Evolutionary conservation across 2,113 vertebrate species (phyloP).

Genomic region (Entomyzon cyanotis): DNA sequence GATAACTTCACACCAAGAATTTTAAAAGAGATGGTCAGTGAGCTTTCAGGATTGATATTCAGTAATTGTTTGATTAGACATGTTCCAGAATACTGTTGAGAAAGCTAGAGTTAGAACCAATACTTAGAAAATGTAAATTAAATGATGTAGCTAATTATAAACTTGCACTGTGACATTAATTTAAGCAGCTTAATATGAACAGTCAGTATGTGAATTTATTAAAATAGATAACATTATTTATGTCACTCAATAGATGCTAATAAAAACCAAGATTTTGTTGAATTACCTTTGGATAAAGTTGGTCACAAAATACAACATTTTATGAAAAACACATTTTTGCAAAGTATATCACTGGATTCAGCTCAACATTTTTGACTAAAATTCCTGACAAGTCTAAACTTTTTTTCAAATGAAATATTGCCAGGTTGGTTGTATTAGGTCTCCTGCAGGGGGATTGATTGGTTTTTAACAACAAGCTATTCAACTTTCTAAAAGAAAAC

Average conservation of each 20-base stretch:
- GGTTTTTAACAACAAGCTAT: neutral
- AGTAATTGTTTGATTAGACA: conserved; percentile 19
- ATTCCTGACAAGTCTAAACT: neutral
- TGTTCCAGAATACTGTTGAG: neutral
- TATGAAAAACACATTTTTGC: neutral
- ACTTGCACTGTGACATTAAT: neutral
- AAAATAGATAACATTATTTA: neutral
- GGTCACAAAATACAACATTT: neutral
- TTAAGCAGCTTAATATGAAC: neutral
- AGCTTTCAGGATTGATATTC: conserved; percentile 30
- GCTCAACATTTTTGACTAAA: neutral
- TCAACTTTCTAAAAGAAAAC: neutral
- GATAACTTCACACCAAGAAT: conserved; percentile 13
- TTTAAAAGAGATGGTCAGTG: conserved; percentile 4
- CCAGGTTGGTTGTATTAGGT: neutral
- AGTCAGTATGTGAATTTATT: neutral
- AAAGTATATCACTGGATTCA: neutral
- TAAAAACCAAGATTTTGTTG: neutral
- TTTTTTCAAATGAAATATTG: neutral
- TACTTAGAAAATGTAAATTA: neutral
- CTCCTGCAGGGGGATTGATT: fast-evolving
- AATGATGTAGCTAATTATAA: neutral
- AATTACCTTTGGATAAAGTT: neutral
- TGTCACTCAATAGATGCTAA: neutral
- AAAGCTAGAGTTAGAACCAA: neutral